A percentile compares a stretch with the other conserved stretches of the same genome.
Conservation (phyloP, 2,888 invertebrate species). For the Xestia rhomboidea region DNA sequence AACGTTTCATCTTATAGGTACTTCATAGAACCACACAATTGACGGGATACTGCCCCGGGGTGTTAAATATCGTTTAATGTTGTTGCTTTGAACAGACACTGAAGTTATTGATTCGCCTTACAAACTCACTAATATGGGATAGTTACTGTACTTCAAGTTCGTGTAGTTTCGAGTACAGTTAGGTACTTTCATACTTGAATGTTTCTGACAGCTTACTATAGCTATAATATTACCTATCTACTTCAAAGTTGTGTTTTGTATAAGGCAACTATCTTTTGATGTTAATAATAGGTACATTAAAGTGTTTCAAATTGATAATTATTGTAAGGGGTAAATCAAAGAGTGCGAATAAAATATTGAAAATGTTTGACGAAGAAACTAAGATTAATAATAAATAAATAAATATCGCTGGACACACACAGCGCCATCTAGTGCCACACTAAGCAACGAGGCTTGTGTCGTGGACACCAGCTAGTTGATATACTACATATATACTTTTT, state of each 20-base stretch:
- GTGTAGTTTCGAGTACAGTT: conserved; percentile 35
- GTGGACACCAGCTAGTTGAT: no score
- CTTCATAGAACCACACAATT: conserved; percentile 3
- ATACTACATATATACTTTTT: no score
- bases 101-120: conserved; percentile 32
- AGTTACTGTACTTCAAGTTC: conserved; percentile 26
- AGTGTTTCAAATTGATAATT: neutral
- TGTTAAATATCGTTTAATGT: conserved; percentile 15
- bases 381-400: no score
- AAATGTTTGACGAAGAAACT: neutral
- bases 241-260: conserved; percentile 4
- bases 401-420: no score
- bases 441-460: no score
- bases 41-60: conserved; percentile 1
- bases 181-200: neutral
- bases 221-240: neutral
- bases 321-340: neutral
- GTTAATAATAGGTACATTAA: no score
- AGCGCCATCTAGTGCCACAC: no score
- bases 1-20: neutral
- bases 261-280: conserved; percentile 1
- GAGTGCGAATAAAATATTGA: neutral
- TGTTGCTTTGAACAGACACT: conserved; percentile 28
- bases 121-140: conserved; percentile 21
- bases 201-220: conserved; percentile 28